Percentiles rank a stretch among this genome's conserved stretches.
Evolutionary conservation across 2,797 vertebrate genomes (phyloP).

Genomic region (Schizopygopsis pylzovi): DNA sequence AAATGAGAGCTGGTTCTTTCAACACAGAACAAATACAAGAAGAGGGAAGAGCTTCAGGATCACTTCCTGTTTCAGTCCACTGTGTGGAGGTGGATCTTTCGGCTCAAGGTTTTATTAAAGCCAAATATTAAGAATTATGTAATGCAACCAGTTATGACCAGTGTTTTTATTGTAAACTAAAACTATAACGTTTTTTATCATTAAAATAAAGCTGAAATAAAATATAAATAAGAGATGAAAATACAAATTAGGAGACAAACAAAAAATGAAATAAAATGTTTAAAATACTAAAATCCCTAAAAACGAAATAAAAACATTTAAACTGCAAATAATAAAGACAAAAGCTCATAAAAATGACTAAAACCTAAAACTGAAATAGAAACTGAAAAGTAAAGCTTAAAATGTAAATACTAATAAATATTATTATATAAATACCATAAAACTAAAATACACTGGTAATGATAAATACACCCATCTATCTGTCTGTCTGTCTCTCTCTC

Average conservation of each 20-base stretch:
- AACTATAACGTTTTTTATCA: neutral
- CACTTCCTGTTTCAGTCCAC: slow-evolving; percentile 27
- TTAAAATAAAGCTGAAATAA: neutral
- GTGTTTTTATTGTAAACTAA: neutral
- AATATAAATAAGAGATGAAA: neutral
- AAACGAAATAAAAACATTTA: neutral
- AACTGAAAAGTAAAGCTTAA: neutral
- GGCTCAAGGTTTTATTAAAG: neutral
- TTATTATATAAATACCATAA: neutral
- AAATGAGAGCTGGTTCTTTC: no score
- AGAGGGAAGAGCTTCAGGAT: slow-evolving; percentile 21
- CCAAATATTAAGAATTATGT: neutral
- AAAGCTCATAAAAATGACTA: neutral
- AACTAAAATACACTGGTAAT: neutral
- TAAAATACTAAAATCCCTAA: neutral
- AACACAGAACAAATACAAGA: slow-evolving; percentile 25
- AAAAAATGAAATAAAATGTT: neutral
- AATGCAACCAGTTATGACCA: neutral
- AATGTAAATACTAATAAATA: neutral
- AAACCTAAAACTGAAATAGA: neutral
- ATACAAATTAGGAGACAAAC: neutral
- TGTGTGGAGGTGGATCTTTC: neutral
- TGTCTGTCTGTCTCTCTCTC: no score
- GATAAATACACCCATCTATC: neutral
- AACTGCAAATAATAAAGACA: neutral